A percentile compares a stretch with the other conserved stretches of the same genome.
These are phyloP conservation scores for Propsilocerus akamusi DNA, from an alignment of 1,140 invertebrate species.

Conservation along the genomic window DNA sequence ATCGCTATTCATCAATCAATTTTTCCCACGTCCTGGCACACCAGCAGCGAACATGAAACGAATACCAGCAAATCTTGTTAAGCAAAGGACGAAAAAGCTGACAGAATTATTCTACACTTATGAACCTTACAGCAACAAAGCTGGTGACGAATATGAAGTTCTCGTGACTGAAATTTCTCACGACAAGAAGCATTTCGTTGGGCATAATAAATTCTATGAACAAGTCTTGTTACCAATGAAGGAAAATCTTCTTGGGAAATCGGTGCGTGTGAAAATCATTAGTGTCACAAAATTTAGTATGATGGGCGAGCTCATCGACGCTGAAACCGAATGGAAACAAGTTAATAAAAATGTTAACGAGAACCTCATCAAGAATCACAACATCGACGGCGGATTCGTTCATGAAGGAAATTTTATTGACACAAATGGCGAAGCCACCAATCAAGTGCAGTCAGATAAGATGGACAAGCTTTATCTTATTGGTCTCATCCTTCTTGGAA, in stretches of 20 bases:
- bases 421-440: not conserved
- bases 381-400: not conserved
- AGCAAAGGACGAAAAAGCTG: conserved; percentile 70
- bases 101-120: conserved; percentile 88
- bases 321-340: conserved; percentile 22
- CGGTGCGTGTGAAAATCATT: conserved; percentile 58
- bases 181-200: conserved; percentile 80
- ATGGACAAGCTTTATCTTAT: not conserved
- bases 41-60: conserved; percentile 78
- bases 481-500: not conserved
- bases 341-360: conserved; percentile 9
- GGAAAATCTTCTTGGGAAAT: conserved; percentile 60
- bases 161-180: conserved; percentile 87
- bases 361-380: not conserved
- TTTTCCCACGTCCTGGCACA: conserved; percentile 88
- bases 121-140: conserved; percentile 57
- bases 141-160: conserved; percentile 61
- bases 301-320: conserved; percentile 46
- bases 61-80: conserved; percentile 65
- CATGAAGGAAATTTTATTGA: not conserved
- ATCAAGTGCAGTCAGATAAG: not conserved
- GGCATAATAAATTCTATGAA: conserved; percentile 92
- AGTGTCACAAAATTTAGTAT: conserved; percentile 72
- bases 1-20: conserved; percentile 94
- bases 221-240: conserved; percentile 76